These are phyloP conservation scores for Myoxocephalus aenaeus DNA, from an alignment of 2,797 vertebrate genomes.

Conservation along the genomic window DNA sequence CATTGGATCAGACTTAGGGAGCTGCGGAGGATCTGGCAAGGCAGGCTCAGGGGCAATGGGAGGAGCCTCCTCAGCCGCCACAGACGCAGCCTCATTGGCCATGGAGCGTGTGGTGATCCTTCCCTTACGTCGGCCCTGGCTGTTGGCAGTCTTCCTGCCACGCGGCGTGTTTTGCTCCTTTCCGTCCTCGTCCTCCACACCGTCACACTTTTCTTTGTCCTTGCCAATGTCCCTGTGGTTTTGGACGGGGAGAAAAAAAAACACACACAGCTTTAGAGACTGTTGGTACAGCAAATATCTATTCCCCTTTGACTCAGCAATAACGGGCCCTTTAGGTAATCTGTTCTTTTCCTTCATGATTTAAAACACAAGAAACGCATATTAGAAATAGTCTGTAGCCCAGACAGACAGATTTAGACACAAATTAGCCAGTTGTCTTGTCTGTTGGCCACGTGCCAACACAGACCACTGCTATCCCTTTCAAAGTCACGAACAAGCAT, in stretches of 20 bases:
- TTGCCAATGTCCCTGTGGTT: conserved; percentile 88
- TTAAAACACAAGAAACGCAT: conserved; percentile 21
- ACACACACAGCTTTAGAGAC: conserved; percentile 47
- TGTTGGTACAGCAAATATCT: conserved; percentile 48
- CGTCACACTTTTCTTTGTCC: conserved; percentile 97
- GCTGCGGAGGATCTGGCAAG: conserved; percentile 78
- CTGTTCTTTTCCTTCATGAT: conserved; percentile 14
- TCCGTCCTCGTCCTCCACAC: conserved; percentile 93
- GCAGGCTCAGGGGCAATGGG: conserved; percentile 85
- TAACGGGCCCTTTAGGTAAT: conserved; percentile 40
- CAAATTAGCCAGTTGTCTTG: conserved; percentile 17
- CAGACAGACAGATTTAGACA: conserved; percentile 19
- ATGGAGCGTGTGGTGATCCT: conserved; percentile 98
- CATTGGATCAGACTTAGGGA: conserved; percentile 77
- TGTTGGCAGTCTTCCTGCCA: conserved; percentile 98
- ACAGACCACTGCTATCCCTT: not conserved
- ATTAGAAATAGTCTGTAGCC: conserved; percentile 10
- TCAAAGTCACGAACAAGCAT: conserved; percentile 2
- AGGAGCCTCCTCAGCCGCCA: conserved; percentile 89
- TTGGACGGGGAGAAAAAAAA: conserved; percentile 26
- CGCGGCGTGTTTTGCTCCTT: conserved; percentile 93
- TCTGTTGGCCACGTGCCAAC: not conserved
- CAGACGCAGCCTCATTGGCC: conserved; percentile 95
- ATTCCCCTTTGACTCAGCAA: conserved; percentile 61
- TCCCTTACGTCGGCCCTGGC: conserved; percentile 97